Evolutionary conservation across 1,140 invertebrate species (phyloP).

Genomic region (Drosophila lacteicornis): DNA sequence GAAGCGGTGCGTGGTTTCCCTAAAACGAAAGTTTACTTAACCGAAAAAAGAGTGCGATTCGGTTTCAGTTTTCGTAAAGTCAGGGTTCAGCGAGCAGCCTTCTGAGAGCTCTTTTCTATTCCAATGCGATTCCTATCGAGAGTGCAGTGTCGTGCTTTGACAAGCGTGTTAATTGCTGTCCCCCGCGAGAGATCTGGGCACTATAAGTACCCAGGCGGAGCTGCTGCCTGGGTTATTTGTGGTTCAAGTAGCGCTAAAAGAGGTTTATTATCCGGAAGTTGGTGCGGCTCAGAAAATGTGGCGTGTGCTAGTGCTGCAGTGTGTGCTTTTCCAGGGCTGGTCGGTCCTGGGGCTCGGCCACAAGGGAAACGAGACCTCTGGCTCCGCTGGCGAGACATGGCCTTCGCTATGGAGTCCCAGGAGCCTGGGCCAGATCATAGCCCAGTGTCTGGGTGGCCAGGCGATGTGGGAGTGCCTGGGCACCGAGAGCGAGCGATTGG

Average conservation of each 20-base stretch:
- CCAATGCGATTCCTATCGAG: constrained; percentile 76
- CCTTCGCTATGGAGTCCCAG: constrained; percentile 45
- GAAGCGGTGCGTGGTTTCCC: constrained; percentile 49
- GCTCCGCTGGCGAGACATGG: not conserved
- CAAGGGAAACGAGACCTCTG: constrained; percentile 6
- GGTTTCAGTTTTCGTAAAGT: constrained; percentile 42
- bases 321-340: constrained; percentile 20
- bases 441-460: constrained; percentile 82
- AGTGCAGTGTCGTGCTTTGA: constrained; percentile 72
- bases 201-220: constrained; percentile 40
- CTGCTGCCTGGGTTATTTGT: constrained; percentile 54
- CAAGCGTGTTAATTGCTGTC: constrained; percentile 68
- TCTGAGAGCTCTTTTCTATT: constrained; percentile 50
- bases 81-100: constrained; percentile 64
- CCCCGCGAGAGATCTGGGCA: not conserved
- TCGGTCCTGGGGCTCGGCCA: constrained; percentile 20
- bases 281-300: constrained; percentile 42
- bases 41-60: constrained; percentile 35
- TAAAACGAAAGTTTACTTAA: constrained; percentile 64
- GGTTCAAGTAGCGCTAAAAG: constrained; percentile 33
- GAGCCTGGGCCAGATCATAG: constrained; percentile 53
- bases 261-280: not conserved
- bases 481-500: constrained; percentile 85
- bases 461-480: constrained; percentile 86
- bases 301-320: constrained; percentile 47